Base-by-base conservation (phyloP, 2,888 invertebrate species). In the Cactoblastis cactorum region DNA sequence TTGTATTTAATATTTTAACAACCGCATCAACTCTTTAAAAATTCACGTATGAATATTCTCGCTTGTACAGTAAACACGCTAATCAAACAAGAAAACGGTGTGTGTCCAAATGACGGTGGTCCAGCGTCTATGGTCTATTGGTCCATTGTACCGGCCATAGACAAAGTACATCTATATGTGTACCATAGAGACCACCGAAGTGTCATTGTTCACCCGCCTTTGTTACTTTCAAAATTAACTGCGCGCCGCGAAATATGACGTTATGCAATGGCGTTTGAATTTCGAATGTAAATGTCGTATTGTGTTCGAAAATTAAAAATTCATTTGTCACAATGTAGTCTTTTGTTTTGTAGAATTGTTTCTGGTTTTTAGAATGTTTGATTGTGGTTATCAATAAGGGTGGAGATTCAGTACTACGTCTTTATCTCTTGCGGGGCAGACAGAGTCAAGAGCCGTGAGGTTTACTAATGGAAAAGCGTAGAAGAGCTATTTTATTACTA, bases 171-270 rank as follows among this genome's bases (percentile, higher is more conserved):
- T 28, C 28, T 28, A 28, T 28, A 28, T 28, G 9, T 8, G 8
- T 28, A 6, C 9, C n/a, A 9, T 28, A 46, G 3, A 54, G 77
- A 75, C 77, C 76, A 78, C 78, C 78, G 47, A 61, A 64, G 69
- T 72, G 76, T 74, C 76, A 65, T 68, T 72, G 64, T 62, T 59
- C 57, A 57, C 54, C 50, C 54, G 62, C 77, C 77, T 80, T 80
- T 82, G 83, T 85, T 83, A 77, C 85, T 85, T 85, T 86, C 85
- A 77, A 81, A 85, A 84, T 84, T 85, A 85, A 75, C 78, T 72
- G 54, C 62, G 63, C 57, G 61, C 69, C 67, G 81, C 72, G 74
- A 77, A 75, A 9, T 62, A 64, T 52, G 49, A 19, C 41, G 35
- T 39, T 49, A 45, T 37, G 43, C 19, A 46, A 47, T 47, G 9